These are phyloP conservation scores for Coecobrya sp. DNA, from an alignment of 2,888 invertebrate species.

Conservation along the genomic window DNA sequence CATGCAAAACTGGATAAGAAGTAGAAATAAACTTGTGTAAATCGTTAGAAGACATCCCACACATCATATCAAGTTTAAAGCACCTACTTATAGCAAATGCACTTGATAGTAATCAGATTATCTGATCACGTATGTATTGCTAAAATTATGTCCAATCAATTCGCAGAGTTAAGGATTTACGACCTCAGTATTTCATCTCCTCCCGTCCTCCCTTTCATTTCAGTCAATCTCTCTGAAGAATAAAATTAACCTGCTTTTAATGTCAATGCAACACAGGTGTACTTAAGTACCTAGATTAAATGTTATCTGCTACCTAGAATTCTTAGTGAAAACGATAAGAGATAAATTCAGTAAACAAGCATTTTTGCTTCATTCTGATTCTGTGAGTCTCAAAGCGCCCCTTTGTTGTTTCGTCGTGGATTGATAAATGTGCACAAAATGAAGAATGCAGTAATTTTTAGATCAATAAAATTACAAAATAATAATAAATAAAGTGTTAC, in stretches of 20 bases:
- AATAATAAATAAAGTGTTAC: too few relatives aligned
- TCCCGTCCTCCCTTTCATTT: conserved; percentile 3
- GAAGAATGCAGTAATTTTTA: too few relatives aligned
- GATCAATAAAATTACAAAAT: too few relatives aligned
- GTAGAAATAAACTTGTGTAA: neutral
- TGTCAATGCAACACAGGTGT: neutral
- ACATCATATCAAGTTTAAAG: neutral
- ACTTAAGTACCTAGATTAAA: neutral
- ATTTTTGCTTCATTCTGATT: too few relatives aligned
- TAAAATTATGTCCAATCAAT: conserved; percentile 55
- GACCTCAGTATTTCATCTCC: conserved; percentile 38
- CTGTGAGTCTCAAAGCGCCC: too few relatives aligned
- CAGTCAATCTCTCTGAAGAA: conserved; percentile 6
- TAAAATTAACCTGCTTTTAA: conserved; percentile 20
- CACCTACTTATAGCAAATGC: neutral
- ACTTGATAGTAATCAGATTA: conserved; percentile 21
- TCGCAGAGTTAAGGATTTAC: conserved; percentile 41
- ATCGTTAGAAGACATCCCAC: neutral
- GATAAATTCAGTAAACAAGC: too few relatives aligned
- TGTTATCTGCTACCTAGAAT: neutral
- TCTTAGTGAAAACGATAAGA: neutral
- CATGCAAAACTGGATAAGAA: conserved; percentile 2
- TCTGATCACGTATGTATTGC: conserved; percentile 12
- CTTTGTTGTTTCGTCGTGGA: too few relatives aligned
- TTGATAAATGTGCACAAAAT: too few relatives aligned